phyloP scores from a whole-genome alignment of 1,140 invertebrate genomes.

The Drosophila pseudoobscura region DNA sequence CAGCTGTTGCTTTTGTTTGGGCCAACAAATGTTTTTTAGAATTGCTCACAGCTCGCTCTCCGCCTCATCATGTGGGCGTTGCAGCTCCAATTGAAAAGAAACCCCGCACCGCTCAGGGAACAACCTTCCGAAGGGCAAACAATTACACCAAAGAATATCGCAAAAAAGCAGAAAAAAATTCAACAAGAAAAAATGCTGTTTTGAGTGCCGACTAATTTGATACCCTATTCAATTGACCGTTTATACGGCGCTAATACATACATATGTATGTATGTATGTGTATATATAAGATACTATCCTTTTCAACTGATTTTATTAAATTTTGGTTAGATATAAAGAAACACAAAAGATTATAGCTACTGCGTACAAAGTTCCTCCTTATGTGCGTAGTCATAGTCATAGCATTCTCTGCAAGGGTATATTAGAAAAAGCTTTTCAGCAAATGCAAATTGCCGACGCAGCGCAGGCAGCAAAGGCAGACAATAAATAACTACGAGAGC shows the following conservation, averaged over 20 bases:
- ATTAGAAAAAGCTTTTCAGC: conserved; percentile 2
- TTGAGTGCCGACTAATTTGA: too few species aligned
- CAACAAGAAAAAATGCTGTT: not conserved
- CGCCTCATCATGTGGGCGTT: conserved; percentile 1
- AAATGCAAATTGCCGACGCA: conserved; percentile 21
- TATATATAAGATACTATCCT: too few species aligned
- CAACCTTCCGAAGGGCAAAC: conserved; percentile 63
- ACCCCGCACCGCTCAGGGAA: conserved; percentile 39
- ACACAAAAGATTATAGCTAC: too few species aligned
- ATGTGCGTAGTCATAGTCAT: too few species aligned
- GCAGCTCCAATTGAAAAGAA: not conserved
- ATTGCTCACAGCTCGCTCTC: conserved; percentile 7
- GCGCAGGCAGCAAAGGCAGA: conserved; percentile 14
- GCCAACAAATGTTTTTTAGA: conserved; percentile 54
- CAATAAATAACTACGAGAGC: conserved; percentile 47
- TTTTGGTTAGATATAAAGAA: too few species aligned
- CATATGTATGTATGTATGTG: too few species aligned
- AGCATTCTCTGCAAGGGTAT: conserved; percentile 1
- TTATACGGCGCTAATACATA: too few species aligned
- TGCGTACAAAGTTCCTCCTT: too few species aligned
- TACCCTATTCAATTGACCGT: too few species aligned
- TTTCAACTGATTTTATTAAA: too few species aligned
- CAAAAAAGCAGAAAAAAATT: conserved; percentile 13
- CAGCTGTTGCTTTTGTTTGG: conserved; percentile 69
- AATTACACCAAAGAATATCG: conserved; percentile 35